phyloP scores from a whole-genome alignment of 1,140 invertebrate species.

The Drosophila ercepeae region DNA sequence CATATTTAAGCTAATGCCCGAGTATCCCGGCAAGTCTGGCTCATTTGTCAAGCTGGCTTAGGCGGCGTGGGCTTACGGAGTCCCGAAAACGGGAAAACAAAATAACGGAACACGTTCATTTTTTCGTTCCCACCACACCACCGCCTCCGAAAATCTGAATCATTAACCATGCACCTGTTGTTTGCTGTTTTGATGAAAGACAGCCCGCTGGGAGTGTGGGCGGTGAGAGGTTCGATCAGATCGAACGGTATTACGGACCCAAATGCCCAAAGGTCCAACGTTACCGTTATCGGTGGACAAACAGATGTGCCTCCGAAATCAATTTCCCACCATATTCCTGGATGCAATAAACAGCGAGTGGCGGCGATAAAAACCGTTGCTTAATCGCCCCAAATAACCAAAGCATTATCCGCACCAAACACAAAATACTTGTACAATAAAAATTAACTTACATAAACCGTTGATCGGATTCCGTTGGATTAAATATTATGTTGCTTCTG shows the following conservation, averaged over 20 bases:
- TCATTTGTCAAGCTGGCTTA: slow-evolving; percentile 42
- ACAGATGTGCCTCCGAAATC: slow-evolving; percentile 59
- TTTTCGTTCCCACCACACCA: not conserved
- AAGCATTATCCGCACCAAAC: not conserved
- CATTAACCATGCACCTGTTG: slow-evolving; percentile 20
- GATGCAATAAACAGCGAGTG: not conserved
- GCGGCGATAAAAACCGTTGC: not conserved
- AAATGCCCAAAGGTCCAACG: not conserved
- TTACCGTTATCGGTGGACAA: slow-evolving; percentile 39
- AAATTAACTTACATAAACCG: slow-evolving; percentile 24
- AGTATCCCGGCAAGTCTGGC: slow-evolving; percentile 15
- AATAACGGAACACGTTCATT: not conserved
- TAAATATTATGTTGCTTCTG: not conserved
- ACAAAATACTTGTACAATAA: not conserved
- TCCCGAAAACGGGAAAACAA: not conserved
- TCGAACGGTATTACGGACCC: not conserved
- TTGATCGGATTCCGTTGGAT: not conserved
- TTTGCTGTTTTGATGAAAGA: not conserved
- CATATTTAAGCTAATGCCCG: slow-evolving; percentile 16
- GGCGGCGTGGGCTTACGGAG: slow-evolving; percentile 6
- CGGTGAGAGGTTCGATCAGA: slow-evolving; percentile 1
- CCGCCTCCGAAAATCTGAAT: not conserved
- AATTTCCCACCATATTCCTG: slow-evolving; percentile 55
- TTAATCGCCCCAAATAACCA: not conserved
- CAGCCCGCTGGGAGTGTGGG: no score